A percentile compares a stretch with the other conserved stretches of the same genome.
Conservation (phyloP, 1,140 invertebrate genomes). For the Drosophila rhopaloa region DNA sequence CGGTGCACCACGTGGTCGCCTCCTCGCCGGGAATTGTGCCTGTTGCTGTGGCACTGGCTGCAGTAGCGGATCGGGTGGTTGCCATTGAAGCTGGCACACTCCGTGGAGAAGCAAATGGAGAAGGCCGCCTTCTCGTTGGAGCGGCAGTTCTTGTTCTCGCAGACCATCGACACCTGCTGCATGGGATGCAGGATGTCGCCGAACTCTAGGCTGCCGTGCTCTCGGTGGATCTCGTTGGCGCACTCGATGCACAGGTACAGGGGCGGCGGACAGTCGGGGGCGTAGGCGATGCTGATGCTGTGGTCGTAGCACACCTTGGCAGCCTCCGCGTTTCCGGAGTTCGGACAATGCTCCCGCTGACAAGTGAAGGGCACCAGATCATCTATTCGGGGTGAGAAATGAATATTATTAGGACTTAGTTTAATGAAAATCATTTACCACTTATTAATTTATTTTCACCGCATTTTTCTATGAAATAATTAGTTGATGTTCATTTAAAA, state of each 20-base stretch:
- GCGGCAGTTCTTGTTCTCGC: conserved; percentile 99
- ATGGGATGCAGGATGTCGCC: conserved; percentile 97
- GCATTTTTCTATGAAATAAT: too few species aligned
- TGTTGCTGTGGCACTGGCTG: conserved; percentile 94
- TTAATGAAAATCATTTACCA: too few species aligned
- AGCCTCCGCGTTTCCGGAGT: conserved; percentile 92
- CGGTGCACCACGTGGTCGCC: conserved; percentile 96
- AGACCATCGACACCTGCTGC: conserved; percentile 96
- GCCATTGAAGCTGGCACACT: conserved; percentile 98
- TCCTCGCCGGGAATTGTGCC: conserved; percentile 93
- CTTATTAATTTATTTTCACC: too few species aligned
- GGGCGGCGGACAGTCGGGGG: conserved; percentile 94
- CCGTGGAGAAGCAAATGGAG: conserved; percentile 97
- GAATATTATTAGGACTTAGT: background rate
- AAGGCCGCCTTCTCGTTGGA: conserved; percentile 96
- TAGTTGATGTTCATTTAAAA: too few species aligned
- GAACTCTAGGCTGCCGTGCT: conserved; percentile 93
- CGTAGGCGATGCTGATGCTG: conserved; percentile 92
- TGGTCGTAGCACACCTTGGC: conserved; percentile 96
- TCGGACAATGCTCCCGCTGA: conserved; percentile 94
- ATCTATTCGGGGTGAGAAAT: conserved; percentile 83
- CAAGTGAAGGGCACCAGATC: conserved; percentile 92
- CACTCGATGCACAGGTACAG: conserved; percentile 98
- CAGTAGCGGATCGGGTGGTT: conserved; percentile 98
- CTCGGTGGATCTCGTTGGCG: conserved; percentile 94